These are phyloP conservation scores for Hirundichthys speculiger DNA, from an alignment of 2,113 vertebrate species.

Conservation along the genomic window DNA sequence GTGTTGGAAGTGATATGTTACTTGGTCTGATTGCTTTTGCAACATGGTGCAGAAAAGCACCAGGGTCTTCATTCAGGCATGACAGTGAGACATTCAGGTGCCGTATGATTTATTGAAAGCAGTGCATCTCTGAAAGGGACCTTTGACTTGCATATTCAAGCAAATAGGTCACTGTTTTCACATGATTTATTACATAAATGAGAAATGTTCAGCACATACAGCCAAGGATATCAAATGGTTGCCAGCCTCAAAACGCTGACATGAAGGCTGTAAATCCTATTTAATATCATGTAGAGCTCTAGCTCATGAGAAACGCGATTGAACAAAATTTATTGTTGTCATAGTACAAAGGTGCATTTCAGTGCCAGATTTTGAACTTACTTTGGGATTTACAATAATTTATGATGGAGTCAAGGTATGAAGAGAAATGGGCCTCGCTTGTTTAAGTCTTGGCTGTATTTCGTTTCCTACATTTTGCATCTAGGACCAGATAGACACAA, in stretches of 20 bases:
- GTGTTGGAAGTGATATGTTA: not conserved
- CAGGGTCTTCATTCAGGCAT: not conserved
- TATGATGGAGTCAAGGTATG: constrained; percentile 30
- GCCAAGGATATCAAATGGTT: constrained; percentile 14
- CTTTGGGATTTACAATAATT: constrained; percentile 49
- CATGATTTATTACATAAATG: constrained; percentile 24
- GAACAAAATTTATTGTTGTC: constrained; percentile 35
- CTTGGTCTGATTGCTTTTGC: not conserved
- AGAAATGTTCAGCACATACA: constrained; percentile 31
- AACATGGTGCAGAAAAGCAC: not conserved
- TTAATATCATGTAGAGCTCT: constrained; percentile 48
- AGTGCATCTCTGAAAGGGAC: not conserved
- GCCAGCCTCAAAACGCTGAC: constrained; percentile 9
- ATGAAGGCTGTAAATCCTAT: constrained; percentile 1
- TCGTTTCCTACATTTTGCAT: constrained; percentile 28
- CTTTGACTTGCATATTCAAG: not conserved
- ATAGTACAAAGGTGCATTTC: constrained; percentile 36
- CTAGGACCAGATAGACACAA: no score
- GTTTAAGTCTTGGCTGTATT: constrained; percentile 46
- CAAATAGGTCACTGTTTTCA: constrained; percentile 18
- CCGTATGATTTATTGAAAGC: not conserved
- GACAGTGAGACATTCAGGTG: not conserved
- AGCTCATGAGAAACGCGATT: constrained; percentile 32
- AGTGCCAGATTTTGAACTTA: constrained; percentile 17
- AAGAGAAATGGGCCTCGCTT: constrained; percentile 28